These are phyloP conservation scores for Blastobasis adustella DNA, from an alignment of 2,888 invertebrate genomes.

Conservation along the genomic window DNA sequence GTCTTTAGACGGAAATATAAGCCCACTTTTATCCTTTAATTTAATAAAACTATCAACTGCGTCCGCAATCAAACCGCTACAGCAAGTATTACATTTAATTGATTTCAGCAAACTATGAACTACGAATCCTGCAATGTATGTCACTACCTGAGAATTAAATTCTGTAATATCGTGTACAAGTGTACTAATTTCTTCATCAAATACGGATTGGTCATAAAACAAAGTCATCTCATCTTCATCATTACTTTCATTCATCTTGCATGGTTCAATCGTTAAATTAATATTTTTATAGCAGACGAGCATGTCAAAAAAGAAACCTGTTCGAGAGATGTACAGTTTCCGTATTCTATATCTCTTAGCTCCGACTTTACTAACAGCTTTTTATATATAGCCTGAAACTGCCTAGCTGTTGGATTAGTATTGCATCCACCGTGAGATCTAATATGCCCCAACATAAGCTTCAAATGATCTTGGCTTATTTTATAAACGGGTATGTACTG, in stretches of 20 bases:
- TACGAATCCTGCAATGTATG: slow-evolving; percentile 15
- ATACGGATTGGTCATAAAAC: slow-evolving; percentile 3
- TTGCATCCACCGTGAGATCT: slow-evolving; percentile 3
- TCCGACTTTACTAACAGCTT: slow-evolving; percentile 14
- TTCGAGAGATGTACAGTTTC: slow-evolving; percentile 10
- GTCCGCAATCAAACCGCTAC: slow-evolving; percentile 7
- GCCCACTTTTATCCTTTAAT: slow-evolving; percentile 13
- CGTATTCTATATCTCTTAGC: slow-evolving; percentile 4
- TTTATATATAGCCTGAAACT: slow-evolving; percentile 11
- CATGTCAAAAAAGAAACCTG: slow-evolving; percentile 7
- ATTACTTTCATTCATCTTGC: not conserved
- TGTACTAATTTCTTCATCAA: slow-evolving; percentile 8
- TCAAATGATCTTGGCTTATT: slow-evolving; percentile 14
- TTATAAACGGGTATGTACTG: slow-evolving; percentile 7
- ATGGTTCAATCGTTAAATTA: slow-evolving; percentile 2
- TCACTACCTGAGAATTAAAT: slow-evolving; percentile 5
- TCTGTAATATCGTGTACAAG: slow-evolving; percentile 4
- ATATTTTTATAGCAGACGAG: slow-evolving; percentile 9
- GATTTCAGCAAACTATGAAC: slow-evolving; percentile 12
- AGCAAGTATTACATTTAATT: slow-evolving; percentile 13
- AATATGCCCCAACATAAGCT: slow-evolving; percentile 3
- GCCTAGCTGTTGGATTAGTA: slow-evolving; percentile 2
- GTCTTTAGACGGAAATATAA: slow-evolving; percentile 13
- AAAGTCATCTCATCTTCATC: slow-evolving; percentile 1
- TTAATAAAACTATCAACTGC: slow-evolving; percentile 6